These are phyloP conservation scores for Furcifer pardalis DNA, from an alignment of 2,797 vertebrate species.

Conservation along the genomic window DNA sequence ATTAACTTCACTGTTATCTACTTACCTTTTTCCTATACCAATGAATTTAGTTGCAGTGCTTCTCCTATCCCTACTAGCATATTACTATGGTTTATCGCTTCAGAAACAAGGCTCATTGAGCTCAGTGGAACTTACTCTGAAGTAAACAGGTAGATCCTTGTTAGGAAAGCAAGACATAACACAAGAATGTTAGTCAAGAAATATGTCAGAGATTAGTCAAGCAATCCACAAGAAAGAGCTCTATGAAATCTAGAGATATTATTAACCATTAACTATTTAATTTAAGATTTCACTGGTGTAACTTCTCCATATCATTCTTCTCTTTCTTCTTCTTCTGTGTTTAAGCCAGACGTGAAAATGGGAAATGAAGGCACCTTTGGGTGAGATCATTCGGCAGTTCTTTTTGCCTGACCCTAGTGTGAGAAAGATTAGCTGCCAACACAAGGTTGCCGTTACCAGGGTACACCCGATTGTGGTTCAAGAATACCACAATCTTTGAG, in stretches of 20 bases:
- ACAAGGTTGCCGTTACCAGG: no score
- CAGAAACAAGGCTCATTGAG: neutral
- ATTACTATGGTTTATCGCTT: neutral
- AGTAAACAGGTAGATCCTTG: neutral
- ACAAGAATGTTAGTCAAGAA: neutral
- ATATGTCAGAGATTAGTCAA: neutral
- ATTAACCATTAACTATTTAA: neutral
- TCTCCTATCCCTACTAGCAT: neutral
- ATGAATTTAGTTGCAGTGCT: neutral
- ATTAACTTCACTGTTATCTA: neutral
- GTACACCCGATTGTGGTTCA: no score
- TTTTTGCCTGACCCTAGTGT: no score
- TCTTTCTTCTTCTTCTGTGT: no score
- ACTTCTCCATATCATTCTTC: neutral
- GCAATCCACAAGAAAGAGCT: neutral
- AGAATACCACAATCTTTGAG: no score
- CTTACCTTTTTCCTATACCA: neutral
- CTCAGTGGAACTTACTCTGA: neutral
- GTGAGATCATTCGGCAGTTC: no score
- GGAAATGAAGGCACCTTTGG: no score
- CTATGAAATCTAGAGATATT: neutral
- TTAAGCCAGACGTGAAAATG: no score
- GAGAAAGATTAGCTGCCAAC: no score
- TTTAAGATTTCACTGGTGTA: neutral
- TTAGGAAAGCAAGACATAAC: neutral